A percentile compares a stretch with the other conserved stretches of the same genome.
Conservation (phyloP, 2,797 vertebrate genomes). For the Malacoraja senta region DNA sequence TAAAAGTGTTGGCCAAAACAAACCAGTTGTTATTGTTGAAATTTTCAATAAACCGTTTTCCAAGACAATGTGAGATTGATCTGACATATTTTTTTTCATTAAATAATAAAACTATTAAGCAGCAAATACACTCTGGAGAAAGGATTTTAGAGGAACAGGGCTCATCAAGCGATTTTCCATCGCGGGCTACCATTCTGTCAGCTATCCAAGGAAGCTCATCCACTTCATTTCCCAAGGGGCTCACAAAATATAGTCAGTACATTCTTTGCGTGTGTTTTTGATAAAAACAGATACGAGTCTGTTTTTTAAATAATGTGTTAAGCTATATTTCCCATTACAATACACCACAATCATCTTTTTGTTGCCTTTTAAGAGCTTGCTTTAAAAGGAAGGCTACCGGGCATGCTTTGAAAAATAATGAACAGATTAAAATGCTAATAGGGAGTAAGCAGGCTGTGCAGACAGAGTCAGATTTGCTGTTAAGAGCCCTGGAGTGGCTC, state of each 20-base stretch:
- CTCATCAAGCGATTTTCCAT: neutral
- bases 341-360: neutral
- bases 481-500: constrained; percentile 1
- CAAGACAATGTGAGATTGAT: neutral
- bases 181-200: neutral
- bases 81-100: neutral
- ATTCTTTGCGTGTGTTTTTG: neutral
- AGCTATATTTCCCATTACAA: constrained; percentile 3
- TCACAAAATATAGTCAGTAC: neutral
- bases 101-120: neutral
- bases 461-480: constrained; percentile 28
- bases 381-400: neutral
- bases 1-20: neutral
- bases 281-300: neutral
- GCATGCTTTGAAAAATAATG: constrained; percentile 23
- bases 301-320: neutral
- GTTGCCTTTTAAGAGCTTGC: constrained; percentile 5
- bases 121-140: neutral
- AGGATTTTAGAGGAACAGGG: neutral
- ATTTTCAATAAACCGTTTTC: neutral
- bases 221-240: neutral
- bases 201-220: neutral
- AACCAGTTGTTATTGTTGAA: neutral
- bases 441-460: constrained; percentile 22
- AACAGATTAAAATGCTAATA: constrained; percentile 38